These are phyloP conservation scores for Homarus gammarus DNA, from an alignment of 2,888 invertebrate genomes.

Conservation along the genomic window DNA sequence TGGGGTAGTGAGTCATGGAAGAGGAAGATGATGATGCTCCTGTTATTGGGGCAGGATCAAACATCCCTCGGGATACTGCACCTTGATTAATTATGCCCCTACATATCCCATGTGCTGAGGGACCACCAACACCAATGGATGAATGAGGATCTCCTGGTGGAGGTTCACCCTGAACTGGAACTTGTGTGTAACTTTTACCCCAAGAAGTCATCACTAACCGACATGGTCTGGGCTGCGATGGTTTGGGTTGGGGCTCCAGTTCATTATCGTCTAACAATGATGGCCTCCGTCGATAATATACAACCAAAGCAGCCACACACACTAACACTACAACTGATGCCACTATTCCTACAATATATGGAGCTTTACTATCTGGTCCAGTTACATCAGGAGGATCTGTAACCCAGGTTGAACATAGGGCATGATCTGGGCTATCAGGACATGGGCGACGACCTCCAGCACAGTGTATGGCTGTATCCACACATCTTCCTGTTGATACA, in stretches of 20 bases:
- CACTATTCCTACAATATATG: slow-evolving; percentile 83
- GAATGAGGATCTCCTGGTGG: slow-evolving; percentile 33
- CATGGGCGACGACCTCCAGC: slow-evolving; percentile 78
- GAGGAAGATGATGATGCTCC: slow-evolving; percentile 83
- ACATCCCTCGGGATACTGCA: slow-evolving; percentile 44
- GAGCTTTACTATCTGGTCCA: slow-evolving; percentile 80
- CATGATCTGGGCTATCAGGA: slow-evolving; percentile 77
- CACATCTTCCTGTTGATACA: slow-evolving; percentile 70
- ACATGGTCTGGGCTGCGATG: slow-evolving; percentile 81
- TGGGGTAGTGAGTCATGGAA: slow-evolving; percentile 86
- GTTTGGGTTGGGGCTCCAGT: slow-evolving; percentile 80
- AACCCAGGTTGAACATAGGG: slow-evolving; percentile 52
- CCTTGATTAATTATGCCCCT: slow-evolving; percentile 43
- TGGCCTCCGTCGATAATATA: slow-evolving; percentile 82
- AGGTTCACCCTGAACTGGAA: slow-evolving; percentile 43
- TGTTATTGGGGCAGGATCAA: slow-evolving; percentile 85
- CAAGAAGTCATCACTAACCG: slow-evolving; percentile 48
- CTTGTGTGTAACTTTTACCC: slow-evolving; percentile 61
- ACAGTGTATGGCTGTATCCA: slow-evolving; percentile 74
- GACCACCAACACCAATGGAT: slow-evolving; percentile 32
- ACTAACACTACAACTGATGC: slow-evolving; percentile 82
- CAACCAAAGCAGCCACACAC: slow-evolving; percentile 81
- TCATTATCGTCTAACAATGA: slow-evolving; percentile 78
- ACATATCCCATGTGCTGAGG: slow-evolving; percentile 38
- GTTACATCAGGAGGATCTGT: slow-evolving; percentile 34